These are phyloP conservation scores for Chloropsis hardwickii DNA, from an alignment of 2,113 vertebrate species.

Conservation along the genomic window DNA sequence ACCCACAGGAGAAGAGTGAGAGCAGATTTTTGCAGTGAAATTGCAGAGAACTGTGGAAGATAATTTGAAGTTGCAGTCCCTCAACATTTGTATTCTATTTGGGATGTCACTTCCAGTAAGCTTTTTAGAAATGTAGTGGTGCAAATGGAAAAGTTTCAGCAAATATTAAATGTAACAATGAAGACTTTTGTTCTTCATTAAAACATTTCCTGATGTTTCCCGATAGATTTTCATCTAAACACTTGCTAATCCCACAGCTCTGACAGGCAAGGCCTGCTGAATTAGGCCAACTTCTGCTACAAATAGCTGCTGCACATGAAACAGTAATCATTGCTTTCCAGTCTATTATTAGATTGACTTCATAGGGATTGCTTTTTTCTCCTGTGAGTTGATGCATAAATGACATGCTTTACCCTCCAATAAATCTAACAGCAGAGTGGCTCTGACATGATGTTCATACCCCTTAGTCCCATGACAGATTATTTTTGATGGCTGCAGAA, in stretches of 20 bases:
- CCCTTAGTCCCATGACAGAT: constrained; percentile 71
- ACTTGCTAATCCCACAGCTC: constrained; percentile 70
- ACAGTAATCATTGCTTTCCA: constrained; percentile 76
- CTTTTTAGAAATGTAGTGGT: constrained; percentile 5
- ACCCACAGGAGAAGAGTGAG: neutral
- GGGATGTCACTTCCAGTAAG: constrained; percentile 33
- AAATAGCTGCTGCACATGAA: constrained; percentile 75
- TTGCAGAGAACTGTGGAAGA: neutral
- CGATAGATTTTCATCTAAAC: constrained; percentile 57
- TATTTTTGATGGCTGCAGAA: constrained; percentile 76
- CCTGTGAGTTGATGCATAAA: constrained; percentile 79
- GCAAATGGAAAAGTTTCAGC: constrained; percentile 10
- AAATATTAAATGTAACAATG: constrained; percentile 12
- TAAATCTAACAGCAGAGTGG: constrained; percentile 76
- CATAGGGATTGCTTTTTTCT: constrained; percentile 76
- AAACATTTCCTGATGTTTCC: constrained; percentile 66
- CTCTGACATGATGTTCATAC: constrained; percentile 74
- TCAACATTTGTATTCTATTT: constrained; percentile 9
- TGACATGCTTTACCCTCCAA: constrained; percentile 78
- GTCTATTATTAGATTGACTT: constrained; percentile 83
- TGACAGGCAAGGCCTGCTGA: constrained; percentile 63
- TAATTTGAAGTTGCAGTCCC: neutral
- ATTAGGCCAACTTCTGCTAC: constrained; percentile 73
- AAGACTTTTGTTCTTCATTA: constrained; percentile 66
- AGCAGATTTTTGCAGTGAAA: neutral